phyloP scores from a whole-genome alignment of 2,888 invertebrate species.

The Syrphus vitripennis region DNA sequence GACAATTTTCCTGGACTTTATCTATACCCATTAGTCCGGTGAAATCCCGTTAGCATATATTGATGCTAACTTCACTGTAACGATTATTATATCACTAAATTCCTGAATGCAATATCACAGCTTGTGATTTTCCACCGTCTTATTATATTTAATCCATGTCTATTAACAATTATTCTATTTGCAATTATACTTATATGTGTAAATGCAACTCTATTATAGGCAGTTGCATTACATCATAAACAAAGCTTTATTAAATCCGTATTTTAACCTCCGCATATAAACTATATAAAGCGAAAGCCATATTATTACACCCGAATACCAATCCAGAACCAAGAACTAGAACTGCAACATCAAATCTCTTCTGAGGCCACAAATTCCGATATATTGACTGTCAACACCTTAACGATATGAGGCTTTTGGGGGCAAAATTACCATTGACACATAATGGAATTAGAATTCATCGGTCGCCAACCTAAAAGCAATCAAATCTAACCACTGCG shows the following conservation, averaged over 20 bases:
- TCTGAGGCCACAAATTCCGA: neutral
- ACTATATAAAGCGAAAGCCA: neutral
- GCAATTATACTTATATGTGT: neutral
- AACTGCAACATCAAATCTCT: neutral
- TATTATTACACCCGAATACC: neutral
- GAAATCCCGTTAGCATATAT: too few relatives aligned
- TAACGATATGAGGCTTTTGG: slow-evolving; percentile 15
- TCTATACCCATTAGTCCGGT: too few relatives aligned
- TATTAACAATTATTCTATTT: neutral
- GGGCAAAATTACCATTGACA: slow-evolving; percentile 45
- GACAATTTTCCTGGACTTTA: too few relatives aligned
- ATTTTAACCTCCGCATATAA: neutral
- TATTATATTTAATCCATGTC: neutral
- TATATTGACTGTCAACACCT: neutral
- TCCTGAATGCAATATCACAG: too few relatives aligned
- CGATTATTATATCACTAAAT: too few relatives aligned
- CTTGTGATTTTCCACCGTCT: too few relatives aligned
- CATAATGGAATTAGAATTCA: slow-evolving; percentile 54
- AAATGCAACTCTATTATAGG: neutral
- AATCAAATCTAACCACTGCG: slow-evolving; percentile 47
- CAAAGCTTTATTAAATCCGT: neutral
- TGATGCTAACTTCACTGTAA: too few relatives aligned
- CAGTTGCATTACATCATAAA: neutral
- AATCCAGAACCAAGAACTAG: neutral
- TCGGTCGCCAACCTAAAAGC: slow-evolving; percentile 69